Base-by-base conservation (phyloP, 1,140 invertebrate genomes). In the Drosophila pandora region DNA sequence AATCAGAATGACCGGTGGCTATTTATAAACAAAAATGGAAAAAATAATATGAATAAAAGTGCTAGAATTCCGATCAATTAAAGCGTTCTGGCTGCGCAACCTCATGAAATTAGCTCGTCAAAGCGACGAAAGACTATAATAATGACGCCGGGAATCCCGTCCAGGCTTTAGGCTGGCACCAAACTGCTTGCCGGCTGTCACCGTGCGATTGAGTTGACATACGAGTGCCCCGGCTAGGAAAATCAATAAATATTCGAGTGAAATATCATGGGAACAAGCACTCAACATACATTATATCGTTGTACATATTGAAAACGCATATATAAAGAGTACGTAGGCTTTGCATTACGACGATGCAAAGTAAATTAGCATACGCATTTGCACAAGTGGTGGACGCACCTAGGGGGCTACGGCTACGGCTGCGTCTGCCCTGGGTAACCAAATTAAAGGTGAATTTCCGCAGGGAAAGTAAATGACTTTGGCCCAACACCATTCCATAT, bases 81-180 rank as follows among this genome's bases (percentile, higher is more conserved):
- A 72, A 71, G 45, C 34, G 43, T 32, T 70, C 30, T 47, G 65
- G 64, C 59, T 49, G 47, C 59, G 56, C 43, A 61, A 52, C 58
- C 13, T 48, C 59, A 45, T 57, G 49, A 73, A 64, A 74, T 54
- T 45, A 59, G 74, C 49, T 57, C 49, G 77, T 81, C 78, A 87
- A 72, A 37, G 47, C 50, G 49, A 57, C 58, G 21, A 21, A 37
- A 41, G 50, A 37, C 62, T 76, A 52, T 76, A 63, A 34, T 55
- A 60, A 63, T 85, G 82, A 85, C 82, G 82, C 47, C 59, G 82
- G 83, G 74, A 87, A 85, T 81, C 59, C 82, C 82, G 58, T 9
- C 55, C 49, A 58, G 76, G 78, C 83, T 87, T 85, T 72, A 49
- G 45, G 47, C 39, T 85, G 82, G 61, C 82, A 82, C 59, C 71